phyloP scores from a whole-genome alignment of 2,797 vertebrate genomes.

The Tapera naevia region DNA sequence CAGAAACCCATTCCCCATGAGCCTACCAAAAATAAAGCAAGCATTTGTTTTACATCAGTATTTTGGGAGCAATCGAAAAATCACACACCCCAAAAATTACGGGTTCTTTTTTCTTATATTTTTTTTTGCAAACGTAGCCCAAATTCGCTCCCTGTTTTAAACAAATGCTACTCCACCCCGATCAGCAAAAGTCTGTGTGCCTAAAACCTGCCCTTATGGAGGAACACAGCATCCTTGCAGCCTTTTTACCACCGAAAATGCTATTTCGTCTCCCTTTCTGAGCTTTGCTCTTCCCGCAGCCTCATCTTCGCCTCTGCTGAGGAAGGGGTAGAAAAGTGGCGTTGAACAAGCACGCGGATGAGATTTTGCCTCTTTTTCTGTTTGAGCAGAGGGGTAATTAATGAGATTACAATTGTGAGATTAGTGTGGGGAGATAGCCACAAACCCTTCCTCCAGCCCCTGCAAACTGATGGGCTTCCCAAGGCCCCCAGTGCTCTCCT shows the following conservation, averaged over 20 bases:
- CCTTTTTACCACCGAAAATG: neutral
- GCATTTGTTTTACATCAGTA: neutral
- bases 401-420: constrained; percentile 34
- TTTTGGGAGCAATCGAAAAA: neutral
- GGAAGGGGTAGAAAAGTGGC: neutral
- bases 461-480: neutral
- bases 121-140: neutral
- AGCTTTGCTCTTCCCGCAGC: neutral
- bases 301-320: neutral
- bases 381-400: constrained; percentile 45
- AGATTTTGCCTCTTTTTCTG: constrained; percentile 37
- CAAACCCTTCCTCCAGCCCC: neutral
- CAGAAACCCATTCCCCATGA: neutral
- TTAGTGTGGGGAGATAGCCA: neutral
- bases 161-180: neutral
- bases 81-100: neutral
- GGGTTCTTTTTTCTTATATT: neutral
- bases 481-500: neutral
- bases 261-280: constrained; percentile 27
- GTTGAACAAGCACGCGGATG: neutral
- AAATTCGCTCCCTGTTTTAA: neutral
- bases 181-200: neutral
- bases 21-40: neutral
- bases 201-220: neutral
- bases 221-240: neutral